Base-by-base conservation (phyloP, 2,888 invertebrate species). In the Masnerella sp. region DNA sequence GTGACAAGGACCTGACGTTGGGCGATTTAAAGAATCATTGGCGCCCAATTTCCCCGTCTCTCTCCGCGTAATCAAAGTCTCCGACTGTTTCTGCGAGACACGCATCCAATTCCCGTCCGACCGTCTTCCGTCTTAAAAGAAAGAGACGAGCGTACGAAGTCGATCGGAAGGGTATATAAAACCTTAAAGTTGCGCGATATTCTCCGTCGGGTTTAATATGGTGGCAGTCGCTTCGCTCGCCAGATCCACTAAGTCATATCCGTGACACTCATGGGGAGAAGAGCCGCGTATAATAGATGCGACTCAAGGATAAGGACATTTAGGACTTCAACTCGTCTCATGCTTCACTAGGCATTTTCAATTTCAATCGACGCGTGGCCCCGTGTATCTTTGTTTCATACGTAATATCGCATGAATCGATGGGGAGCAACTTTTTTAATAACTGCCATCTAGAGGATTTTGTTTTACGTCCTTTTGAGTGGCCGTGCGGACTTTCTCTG, bases 191-290 rank as follows among this genome's bases (percentile, higher is more conserved):
- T 78, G 78, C 72, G 72, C 67, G 78, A 76, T 74, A 77, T 74
- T 77, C 79, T 77, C 42, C 76, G 77, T 78, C 70, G 77, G 79
- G 73, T 83, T 82, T 84, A 82, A 84, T 84, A 82, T 80, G 81
- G 79, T 77, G 70, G 77, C 80, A 80, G 79, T 82, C 81, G 47
- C 68, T 72, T 79, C 77, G 69, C 64, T 69, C 77, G 47, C 42
- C 54, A 76, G 77, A 78, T 79, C 79, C 73, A 79, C 77, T 82
- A 83, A 82, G 80, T 83, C 82, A 83, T 80, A 80, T 78, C 76
- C 72, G 69, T 67, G 75, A 77, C 78, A 75, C 70, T 78, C 49
- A 34, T 73, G 64, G 56, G 58, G 68, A 74, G 68, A 73, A 74
- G 75, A 77, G 72, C 68, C 69, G 49, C 71, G 68, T 75, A 75